Evolutionary conservation across 2,888 invertebrate species (phyloP).

Genomic region (Dilophus febrilis): DNA sequence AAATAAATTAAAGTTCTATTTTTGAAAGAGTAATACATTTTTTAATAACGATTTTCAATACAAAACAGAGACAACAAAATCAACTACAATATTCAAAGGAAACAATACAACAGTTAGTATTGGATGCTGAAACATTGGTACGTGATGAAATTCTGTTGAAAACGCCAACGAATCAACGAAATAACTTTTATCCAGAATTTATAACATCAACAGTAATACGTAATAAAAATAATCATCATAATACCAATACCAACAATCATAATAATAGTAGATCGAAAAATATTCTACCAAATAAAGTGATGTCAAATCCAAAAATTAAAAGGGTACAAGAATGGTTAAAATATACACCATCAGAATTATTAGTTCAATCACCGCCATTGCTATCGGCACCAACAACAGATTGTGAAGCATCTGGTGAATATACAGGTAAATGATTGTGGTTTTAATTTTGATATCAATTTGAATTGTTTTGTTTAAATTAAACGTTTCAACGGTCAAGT

Average conservation of each 20-base stretch:
- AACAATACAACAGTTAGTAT: conserved; percentile 57
- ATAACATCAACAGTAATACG: conserved; percentile 17
- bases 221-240: conserved; percentile 3
- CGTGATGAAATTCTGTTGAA: conserved; percentile 30
- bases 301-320: conserved; percentile 27
- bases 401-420: conserved; percentile 82
- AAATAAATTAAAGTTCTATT: not conserved
- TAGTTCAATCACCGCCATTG: conserved; percentile 6
- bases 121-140: conserved; percentile 66
- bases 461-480: no score
- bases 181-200: conserved; percentile 19
- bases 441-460: no score
- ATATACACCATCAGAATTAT: conserved; percentile 22
- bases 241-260: conserved; percentile 3
- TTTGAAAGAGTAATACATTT: no score
- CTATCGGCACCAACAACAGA: conserved; percentile 19
- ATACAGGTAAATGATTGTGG: no score
- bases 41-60: no score
- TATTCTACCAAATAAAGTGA: conserved; percentile 18
- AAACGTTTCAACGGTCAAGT: no score
- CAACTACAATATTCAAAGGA: conserved; percentile 26
- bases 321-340: conserved; percentile 31
- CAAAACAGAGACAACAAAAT: no score
- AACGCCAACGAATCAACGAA: conserved; percentile 22
- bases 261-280: conserved; percentile 1